These are phyloP conservation scores for Gobio gobio DNA, from an alignment of 2,113 vertebrate genomes.

Conservation along the genomic window DNA sequence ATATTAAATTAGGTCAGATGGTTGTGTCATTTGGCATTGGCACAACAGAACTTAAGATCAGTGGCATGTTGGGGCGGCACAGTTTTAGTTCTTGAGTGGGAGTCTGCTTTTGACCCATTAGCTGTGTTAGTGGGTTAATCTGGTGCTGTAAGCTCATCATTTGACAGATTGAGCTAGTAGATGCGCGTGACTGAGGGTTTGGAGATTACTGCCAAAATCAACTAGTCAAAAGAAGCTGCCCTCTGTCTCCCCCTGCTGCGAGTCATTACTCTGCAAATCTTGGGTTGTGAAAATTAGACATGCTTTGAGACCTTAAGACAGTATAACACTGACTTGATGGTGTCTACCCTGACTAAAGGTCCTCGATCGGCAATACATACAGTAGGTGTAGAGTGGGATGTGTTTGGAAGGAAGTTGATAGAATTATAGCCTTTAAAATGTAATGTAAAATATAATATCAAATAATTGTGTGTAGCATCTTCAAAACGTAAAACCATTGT, in stretches of 20 bases:
- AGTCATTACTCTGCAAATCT: not conserved
- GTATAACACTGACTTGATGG: too few species aligned
- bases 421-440: not conserved
- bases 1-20: not conserved
- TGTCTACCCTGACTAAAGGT: too few species aligned
- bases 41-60: not conserved
- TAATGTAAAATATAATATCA: not conserved
- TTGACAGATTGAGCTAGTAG: conserved; percentile 54
- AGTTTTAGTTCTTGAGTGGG: not conserved
- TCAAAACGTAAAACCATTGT: conserved; percentile 29
- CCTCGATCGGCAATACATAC: not conserved
- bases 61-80: not conserved
- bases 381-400: not conserved
- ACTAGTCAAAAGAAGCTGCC: conserved; percentile 31
- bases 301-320: too few species aligned
- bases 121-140: conserved; percentile 54
- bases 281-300: not conserved
- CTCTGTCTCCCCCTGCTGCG: conserved; percentile 55
- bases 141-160: conserved; percentile 42
- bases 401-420: not conserved
- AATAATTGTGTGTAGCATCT: not conserved
- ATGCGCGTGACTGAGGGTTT: conserved; percentile 15
- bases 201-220: conserved; percentile 44
- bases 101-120: conserved; percentile 11
- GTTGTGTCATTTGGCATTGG: not conserved